Evolutionary conservation across 1,140 invertebrate genomes (phyloP).

Genomic region (Drosophila punjabiensis): DNA sequence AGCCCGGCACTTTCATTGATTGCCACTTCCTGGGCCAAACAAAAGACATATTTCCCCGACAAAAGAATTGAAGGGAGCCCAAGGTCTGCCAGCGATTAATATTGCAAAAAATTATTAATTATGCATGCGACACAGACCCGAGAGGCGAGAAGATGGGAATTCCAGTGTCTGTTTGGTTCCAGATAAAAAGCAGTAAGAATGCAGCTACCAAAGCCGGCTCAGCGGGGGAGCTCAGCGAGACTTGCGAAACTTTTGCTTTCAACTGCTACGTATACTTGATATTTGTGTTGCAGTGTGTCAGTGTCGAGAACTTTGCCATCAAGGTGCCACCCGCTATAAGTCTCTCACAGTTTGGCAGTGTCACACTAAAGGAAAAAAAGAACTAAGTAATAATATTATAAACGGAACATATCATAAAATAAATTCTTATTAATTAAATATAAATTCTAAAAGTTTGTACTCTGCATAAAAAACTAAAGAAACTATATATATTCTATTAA

Average conservation of each 20-base stretch:
- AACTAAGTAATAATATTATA: neutral
- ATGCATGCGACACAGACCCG: slow-evolving; percentile 53
- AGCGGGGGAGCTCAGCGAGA: slow-evolving; percentile 7
- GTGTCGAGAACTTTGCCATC: slow-evolving; percentile 48
- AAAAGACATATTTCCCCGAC: slow-evolving; percentile 61
- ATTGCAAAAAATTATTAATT: slow-evolving; percentile 64
- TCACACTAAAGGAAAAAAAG: neutral
- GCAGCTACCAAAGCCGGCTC: slow-evolving; percentile 19
- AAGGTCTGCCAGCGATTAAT: slow-evolving; percentile 18
- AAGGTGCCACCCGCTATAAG: slow-evolving; percentile 1
- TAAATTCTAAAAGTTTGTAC: too few species aligned
- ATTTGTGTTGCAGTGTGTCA: slow-evolving; percentile 43
- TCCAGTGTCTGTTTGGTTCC: slow-evolving; percentile 23
- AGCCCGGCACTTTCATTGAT: slow-evolving; percentile 47
- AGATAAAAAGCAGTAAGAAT: slow-evolving; percentile 48
- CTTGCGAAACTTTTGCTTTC: slow-evolving; percentile 39
- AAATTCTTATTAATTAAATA: too few species aligned
- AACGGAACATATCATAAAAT: too few species aligned
- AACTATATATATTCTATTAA: neutral
- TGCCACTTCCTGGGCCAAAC: slow-evolving; percentile 38
- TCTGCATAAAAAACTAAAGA: too few species aligned
- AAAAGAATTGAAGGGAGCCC: slow-evolving; percentile 46
- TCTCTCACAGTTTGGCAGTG: neutral
- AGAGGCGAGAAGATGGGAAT: slow-evolving; percentile 12
- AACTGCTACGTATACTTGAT: slow-evolving; percentile 32